These are phyloP conservation scores for Pteropus rufus DNA, from an alignment of 2,797 vertebrate species.

Conservation along the genomic window DNA sequence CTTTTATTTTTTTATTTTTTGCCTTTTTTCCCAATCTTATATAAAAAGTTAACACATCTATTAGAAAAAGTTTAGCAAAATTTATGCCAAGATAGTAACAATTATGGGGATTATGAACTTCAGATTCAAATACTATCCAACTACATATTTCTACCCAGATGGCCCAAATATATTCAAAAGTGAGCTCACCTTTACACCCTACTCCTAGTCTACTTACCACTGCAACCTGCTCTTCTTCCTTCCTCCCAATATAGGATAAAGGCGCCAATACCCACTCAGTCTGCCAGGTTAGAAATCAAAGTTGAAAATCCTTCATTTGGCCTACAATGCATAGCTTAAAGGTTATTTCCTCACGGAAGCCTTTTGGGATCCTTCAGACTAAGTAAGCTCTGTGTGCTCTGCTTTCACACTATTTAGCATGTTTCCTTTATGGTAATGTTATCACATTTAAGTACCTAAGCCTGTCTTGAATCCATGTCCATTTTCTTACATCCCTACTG, in stretches of 20 bases:
- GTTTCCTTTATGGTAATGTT: background rate
- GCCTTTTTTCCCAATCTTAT: no score
- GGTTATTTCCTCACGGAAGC: background rate
- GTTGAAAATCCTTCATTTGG: background rate
- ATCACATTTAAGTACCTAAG: background rate
- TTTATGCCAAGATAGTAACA: background rate
- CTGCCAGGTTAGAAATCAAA: background rate
- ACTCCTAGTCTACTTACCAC: background rate
- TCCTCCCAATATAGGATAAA: background rate
- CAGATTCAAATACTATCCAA: background rate
- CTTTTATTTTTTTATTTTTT: no score
- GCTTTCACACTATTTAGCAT: background rate
- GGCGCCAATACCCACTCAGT: background rate
- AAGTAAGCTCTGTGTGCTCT: background rate
- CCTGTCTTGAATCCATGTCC: background rate
- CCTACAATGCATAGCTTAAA: background rate
- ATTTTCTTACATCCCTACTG: background rate
- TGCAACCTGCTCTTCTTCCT: background rate
- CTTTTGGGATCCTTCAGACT: background rate
- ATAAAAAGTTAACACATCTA: background rate
- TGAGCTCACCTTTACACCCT: background rate
- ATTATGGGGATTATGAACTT: background rate
- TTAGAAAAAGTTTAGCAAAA: conserved; percentile 7
- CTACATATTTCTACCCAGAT: background rate
- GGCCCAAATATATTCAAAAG: background rate